Percentiles rank a stretch among this genome's conserved stretches.
Evolutionary conservation across 2,888 invertebrate species (phyloP).

Genomic region (Erebia palarica): DNA sequence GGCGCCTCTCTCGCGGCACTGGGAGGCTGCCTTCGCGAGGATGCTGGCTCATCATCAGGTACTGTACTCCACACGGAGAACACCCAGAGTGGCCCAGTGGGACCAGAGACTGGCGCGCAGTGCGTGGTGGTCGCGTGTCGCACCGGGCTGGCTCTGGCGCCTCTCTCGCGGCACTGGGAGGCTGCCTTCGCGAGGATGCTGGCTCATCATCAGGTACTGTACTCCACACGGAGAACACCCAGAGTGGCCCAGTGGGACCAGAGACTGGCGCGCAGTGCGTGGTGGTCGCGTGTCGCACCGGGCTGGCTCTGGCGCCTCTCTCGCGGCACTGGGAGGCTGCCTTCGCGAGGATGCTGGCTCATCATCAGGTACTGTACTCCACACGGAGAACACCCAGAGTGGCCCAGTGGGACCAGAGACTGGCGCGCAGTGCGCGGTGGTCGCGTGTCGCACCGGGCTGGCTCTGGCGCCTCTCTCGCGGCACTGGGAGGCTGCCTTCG

Average conservation of each 20-base stretch:
- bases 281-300: constrained; percentile 61
- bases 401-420: constrained; percentile 45
- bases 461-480: constrained; percentile 57
- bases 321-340: constrained; percentile 63
- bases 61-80: too few relatives aligned
- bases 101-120: constrained; percentile 52
- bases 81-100: too few relatives aligned
- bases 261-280: constrained; percentile 62
- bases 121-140: constrained; percentile 66
- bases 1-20: constrained; percentile 57
- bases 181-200: constrained; percentile 64
- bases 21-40: constrained; percentile 66
- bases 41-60: constrained; percentile 63
- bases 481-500: constrained; percentile 66
- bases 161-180: constrained; percentile 61
- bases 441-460: constrained; percentile 63
- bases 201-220: constrained; percentile 54
- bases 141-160: constrained; percentile 61
- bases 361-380: constrained; percentile 47
- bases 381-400: too few relatives aligned
- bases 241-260: too few relatives aligned
- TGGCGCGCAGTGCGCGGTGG: constrained; percentile 62
- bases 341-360: constrained; percentile 63
- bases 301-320: constrained; percentile 61
- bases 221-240: too few relatives aligned